Evolutionary conservation across 2,888 invertebrate genomes (phyloP).

Genomic region (Thecophora atra): DNA sequence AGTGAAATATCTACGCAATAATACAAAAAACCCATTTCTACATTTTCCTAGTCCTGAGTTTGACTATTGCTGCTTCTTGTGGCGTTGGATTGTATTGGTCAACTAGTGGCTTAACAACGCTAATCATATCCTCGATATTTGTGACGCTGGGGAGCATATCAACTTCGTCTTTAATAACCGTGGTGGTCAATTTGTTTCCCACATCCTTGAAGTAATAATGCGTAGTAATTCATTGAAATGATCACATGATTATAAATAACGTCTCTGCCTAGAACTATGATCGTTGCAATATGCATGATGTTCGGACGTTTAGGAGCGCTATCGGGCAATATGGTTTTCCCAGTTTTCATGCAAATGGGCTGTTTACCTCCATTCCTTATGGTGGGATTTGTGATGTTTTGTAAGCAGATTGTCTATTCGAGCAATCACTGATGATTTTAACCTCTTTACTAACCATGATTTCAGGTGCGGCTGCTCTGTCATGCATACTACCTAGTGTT

Average conservation of each 20-base stretch:
- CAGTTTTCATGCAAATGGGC: slow-evolving; percentile 73
- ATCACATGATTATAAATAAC: background rate
- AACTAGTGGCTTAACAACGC: slow-evolving; percentile 67
- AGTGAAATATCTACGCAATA: slow-evolving; percentile 42
- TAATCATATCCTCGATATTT: slow-evolving; percentile 69
- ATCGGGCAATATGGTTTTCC: slow-evolving; percentile 77
- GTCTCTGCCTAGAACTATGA: slow-evolving; percentile 72
- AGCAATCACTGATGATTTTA: background rate
- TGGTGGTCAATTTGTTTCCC: slow-evolving; percentile 60
- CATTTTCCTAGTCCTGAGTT: slow-evolving; percentile 59
- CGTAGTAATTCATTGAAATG: background rate
- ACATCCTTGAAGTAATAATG: slow-evolving; percentile 62
- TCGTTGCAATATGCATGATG: slow-evolving; percentile 77
- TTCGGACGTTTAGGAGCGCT: slow-evolving; percentile 76
- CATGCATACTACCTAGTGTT: slow-evolving; percentile 53
- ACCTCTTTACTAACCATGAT: background rate
- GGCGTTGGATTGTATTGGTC: slow-evolving; percentile 71
- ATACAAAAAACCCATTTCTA: background rate
- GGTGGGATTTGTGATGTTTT: slow-evolving; percentile 71
- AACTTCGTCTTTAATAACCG: slow-evolving; percentile 59
- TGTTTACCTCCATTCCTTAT: slow-evolving; percentile 79
- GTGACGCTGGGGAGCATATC: slow-evolving; percentile 62
- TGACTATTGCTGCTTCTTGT: slow-evolving; percentile 67
- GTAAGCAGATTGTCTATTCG: slow-evolving; percentile 68
- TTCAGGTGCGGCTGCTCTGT: slow-evolving; percentile 53